phyloP scores from a whole-genome alignment of 1,140 invertebrate species.

The Drosophila lini region DNA sequence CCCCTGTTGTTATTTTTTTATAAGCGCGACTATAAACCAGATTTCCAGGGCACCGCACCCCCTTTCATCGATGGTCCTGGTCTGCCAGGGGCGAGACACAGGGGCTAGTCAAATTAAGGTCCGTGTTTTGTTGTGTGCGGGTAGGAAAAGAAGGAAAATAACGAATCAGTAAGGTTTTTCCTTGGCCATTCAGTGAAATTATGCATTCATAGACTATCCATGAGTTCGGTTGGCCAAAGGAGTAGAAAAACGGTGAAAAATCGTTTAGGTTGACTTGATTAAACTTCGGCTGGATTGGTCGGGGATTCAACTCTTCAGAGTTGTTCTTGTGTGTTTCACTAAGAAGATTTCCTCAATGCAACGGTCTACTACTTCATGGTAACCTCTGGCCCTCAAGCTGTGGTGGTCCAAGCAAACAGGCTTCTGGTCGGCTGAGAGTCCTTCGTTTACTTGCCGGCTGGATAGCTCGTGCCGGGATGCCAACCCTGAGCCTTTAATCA shows the following conservation, averaged over 20 bases:
- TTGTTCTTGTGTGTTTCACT: not conserved
- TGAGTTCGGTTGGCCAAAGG: slow-evolving; percentile 17
- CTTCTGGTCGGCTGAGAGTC: slow-evolving; percentile 33
- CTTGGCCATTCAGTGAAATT: slow-evolving; percentile 66
- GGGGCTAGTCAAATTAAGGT: slow-evolving; percentile 59
- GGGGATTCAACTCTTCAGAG: not conserved
- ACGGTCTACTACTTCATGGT: slow-evolving; percentile 2
- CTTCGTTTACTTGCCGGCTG: slow-evolving; percentile 20
- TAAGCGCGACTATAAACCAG: slow-evolving; percentile 76
- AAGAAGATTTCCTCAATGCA: slow-evolving; percentile 2
- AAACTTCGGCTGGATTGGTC: slow-evolving; percentile 4
- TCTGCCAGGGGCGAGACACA: slow-evolving; percentile 16
- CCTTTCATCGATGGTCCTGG: slow-evolving; percentile 11
- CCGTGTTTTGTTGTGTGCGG: slow-evolving; percentile 40
- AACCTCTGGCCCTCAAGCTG: slow-evolving; percentile 25
- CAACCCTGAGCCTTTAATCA: slow-evolving; percentile 70
- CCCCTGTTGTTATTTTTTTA: slow-evolving; percentile 50
- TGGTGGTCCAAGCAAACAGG: slow-evolving; percentile 28
- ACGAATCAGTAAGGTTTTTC: slow-evolving; percentile 51
- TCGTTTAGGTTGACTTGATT: slow-evolving; percentile 17
- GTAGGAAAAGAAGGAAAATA: slow-evolving; percentile 14
- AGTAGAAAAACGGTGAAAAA: slow-evolving; percentile 6
- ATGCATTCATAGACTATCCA: slow-evolving; percentile 70
- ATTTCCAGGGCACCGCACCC: slow-evolving; percentile 70
- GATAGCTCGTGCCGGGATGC: slow-evolving; percentile 38